Evolutionary conservation across 2,888 invertebrate species (phyloP).

Genomic region (Trachelus iudaicus): DNA sequence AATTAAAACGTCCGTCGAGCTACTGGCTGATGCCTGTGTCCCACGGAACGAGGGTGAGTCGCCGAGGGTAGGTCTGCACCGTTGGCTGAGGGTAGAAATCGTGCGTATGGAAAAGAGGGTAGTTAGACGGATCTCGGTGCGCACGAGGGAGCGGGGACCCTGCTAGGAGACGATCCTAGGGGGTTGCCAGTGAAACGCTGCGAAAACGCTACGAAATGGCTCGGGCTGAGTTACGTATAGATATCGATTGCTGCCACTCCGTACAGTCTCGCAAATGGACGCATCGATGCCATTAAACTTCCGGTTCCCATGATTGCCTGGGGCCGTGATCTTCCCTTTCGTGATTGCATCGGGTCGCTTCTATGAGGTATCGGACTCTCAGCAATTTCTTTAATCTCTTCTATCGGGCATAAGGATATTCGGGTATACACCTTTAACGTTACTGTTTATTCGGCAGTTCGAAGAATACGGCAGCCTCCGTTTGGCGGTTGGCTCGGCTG

Average conservation of each 20-base stretch:
- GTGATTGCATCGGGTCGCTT: neutral
- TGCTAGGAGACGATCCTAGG: neutral
- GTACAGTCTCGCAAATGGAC: neutral
- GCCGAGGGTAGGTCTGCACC: neutral
- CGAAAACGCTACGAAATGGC: neutral
- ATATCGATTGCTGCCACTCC: neutral
- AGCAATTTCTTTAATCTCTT: neutral
- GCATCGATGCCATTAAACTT: neutral
- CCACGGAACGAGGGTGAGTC: neutral
- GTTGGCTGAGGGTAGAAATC: neutral
- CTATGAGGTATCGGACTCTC: neutral
- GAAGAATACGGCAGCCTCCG: neutral
- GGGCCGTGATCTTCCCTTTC: neutral
- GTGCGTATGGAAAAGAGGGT: neutral
- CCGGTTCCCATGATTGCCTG: neutral
- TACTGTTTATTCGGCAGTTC: neutral
- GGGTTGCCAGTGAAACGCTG: neutral
- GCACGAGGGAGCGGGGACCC: neutral
- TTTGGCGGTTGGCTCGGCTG: neutral
- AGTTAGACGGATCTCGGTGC: neutral
- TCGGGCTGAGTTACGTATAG: neutral
- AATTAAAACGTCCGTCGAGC: slow-evolving; percentile 36
- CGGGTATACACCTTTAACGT: neutral
- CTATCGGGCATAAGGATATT: neutral
- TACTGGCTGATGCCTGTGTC: neutral